Evolutionary conservation across 2,888 invertebrate genomes (phyloP).

Genomic region (Pediacus dermestoides): DNA sequence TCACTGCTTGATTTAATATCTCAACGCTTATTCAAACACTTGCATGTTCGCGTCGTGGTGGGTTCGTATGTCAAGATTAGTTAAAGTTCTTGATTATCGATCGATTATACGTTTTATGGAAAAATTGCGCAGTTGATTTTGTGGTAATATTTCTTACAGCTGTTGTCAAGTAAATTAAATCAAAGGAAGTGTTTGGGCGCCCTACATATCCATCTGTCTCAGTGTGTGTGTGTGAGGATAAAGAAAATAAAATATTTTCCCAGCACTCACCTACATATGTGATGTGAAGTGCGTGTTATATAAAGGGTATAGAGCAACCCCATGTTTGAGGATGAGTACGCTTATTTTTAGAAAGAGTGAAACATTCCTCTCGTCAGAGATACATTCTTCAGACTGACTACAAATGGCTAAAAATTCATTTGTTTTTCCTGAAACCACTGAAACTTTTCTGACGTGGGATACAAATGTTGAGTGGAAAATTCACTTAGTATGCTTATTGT

Average conservation of each 20-base stretch:
- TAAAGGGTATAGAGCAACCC: conserved; percentile 11
- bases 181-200: too few relatives aligned
- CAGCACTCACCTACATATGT: conserved; percentile 14
- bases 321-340: conserved; percentile 16
- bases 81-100: too few relatives aligned
- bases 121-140: too few relatives aligned
- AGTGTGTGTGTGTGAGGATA: too few relatives aligned
- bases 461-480: conserved; percentile 41
- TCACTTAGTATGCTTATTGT: conserved; percentile 38
- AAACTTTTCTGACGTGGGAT: conserved; percentile 38
- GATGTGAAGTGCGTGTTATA: conserved; percentile 16
- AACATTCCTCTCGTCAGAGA: conserved; percentile 33
- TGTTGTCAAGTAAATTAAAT: too few relatives aligned
- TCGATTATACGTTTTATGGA: too few relatives aligned
- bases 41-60: conserved; percentile 11
- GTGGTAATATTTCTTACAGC: too few relatives aligned
- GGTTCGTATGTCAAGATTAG: too few relatives aligned
- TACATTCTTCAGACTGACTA: conserved; percentile 35
- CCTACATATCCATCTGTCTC: too few relatives aligned
- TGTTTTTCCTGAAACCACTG: conserved; percentile 39
- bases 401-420: conserved; percentile 41
- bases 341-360: conserved; percentile 27
- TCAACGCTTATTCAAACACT: conserved; percentile 27
- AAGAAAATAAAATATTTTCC: too few relatives aligned
- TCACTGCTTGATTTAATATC: conserved; percentile 36